These are phyloP conservation scores for Calycopis cecrops DNA, from an alignment of 1,140 invertebrate genomes.

Conservation along the genomic window DNA sequence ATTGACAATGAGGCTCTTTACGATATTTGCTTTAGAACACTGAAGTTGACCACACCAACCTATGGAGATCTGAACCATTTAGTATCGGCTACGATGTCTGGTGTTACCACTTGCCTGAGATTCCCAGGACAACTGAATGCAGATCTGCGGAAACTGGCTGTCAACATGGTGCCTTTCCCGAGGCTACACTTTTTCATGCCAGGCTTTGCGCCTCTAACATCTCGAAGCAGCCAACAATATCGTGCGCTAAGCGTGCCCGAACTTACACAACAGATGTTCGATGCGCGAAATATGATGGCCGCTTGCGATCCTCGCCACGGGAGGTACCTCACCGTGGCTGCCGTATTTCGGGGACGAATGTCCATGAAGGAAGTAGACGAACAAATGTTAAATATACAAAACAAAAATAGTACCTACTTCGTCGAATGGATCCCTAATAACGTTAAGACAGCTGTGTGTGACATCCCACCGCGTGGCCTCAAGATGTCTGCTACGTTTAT, in stretches of 20 bases:
- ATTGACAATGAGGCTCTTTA: conserved; percentile 74
- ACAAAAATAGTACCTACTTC: conserved; percentile 95
- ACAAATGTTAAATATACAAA: conserved; percentile 76
- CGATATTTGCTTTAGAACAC: conserved; percentile 90
- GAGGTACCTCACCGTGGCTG: conserved; percentile 83
- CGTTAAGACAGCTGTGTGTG: conserved; percentile 4
- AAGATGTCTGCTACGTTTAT: conserved; percentile 83
- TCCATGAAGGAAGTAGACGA: conserved; percentile 76
- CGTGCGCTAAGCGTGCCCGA: conserved; percentile 82
- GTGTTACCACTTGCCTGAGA: conserved; percentile 40
- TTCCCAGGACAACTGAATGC: conserved; percentile 28
- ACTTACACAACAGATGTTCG: conserved; percentile 76
- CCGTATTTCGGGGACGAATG: conserved; percentile 86
- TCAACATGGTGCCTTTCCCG: conserved; percentile 82
- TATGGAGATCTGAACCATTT: conserved; percentile 86
- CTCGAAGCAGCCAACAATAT: conserved; percentile 80
- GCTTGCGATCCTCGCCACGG: conserved; percentile 81
- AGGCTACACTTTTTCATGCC: conserved; percentile 85
- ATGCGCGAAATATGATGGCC: too few species aligned
- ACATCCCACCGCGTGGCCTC: conserved; percentile 63
- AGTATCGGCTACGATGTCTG: conserved; percentile 72
- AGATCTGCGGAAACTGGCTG: too few species aligned
- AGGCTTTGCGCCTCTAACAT: conserved; percentile 88
- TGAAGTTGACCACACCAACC: conserved; percentile 85
- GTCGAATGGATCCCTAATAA: conserved; percentile 96